Percentiles rank a stretch among this genome's conserved stretches.
Evolutionary conservation across 37 sponge, comb jelly and placozoan genomes (phyloP).

Genomic region (Halichondria panicea): DNA sequence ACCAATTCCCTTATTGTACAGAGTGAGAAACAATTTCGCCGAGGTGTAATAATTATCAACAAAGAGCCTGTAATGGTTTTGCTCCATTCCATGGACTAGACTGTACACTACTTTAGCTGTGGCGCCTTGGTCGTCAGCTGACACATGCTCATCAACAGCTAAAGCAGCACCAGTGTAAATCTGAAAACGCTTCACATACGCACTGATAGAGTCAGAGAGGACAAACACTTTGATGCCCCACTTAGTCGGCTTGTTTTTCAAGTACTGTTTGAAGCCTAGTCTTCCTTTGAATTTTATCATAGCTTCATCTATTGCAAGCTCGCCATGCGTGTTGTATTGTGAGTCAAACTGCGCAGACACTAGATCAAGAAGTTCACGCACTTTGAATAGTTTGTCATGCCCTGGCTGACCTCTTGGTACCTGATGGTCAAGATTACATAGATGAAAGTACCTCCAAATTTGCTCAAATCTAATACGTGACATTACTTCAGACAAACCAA

Average conservation of each 20-base stretch:
- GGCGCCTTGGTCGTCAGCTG: neutral
- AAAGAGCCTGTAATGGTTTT: too few species aligned
- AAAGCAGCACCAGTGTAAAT: conserved; percentile 45
- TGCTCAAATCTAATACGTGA: conserved; percentile 26
- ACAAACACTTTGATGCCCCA: conserved; percentile 51
- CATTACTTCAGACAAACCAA: conserved; percentile 19
- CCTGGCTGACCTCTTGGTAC: conserved; percentile 11
- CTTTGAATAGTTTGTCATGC: conserved; percentile 31
- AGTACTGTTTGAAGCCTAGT: conserved; percentile 42
- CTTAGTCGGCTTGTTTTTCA: conserved; percentile 54
- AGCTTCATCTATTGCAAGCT: conserved; percentile 27
- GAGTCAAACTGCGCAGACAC: neutral
- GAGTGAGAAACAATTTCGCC: too few species aligned
- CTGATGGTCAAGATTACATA: conserved; percentile 11
- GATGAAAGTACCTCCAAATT: conserved; percentile 24
- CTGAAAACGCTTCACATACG: conserved; percentile 17
- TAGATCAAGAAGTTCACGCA: conserved; percentile 10
- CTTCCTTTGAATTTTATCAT: conserved; percentile 50
- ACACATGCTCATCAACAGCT: neutral
- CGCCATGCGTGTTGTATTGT: neutral
- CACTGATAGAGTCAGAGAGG: conserved; percentile 20
- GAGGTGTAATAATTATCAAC: too few species aligned
- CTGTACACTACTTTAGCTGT: conserved; percentile 43
- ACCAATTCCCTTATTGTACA: too few species aligned
- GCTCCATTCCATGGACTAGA: too few species aligned